Evolutionary conservation across 1,140 invertebrate species (phyloP).

Genomic region (Ridgeia piscesae): DNA sequence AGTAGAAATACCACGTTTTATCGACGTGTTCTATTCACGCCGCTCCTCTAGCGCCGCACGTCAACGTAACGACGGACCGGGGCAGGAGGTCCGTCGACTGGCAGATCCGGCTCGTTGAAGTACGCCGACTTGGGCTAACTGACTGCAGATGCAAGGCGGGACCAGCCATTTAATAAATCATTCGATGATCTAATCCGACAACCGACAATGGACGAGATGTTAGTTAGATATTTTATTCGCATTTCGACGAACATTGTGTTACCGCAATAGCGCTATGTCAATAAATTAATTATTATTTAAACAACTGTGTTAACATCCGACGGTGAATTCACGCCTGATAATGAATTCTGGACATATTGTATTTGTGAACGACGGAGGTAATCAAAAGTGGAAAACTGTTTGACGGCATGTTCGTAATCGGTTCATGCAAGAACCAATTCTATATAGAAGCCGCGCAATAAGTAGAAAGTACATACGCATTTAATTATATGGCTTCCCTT

Average conservation of each 20-base stretch:
- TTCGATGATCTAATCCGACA: neutral
- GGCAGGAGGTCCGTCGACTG: neutral
- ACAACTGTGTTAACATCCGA: neutral
- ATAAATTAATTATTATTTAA: neutral
- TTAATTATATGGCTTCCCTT: too few species aligned
- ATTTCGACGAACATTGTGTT: neutral
- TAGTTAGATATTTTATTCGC: neutral
- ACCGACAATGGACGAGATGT: neutral
- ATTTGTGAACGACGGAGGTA: neutral
- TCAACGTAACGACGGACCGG: neutral
- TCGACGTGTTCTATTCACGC: neutral
- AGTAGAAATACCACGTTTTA: neutral
- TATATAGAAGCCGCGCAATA: too few species aligned
- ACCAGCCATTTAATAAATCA: neutral
- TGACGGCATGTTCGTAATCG: too few species aligned
- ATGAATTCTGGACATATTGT: neutral
- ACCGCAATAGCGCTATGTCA: neutral
- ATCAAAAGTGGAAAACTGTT: neutral
- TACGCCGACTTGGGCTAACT: neutral
- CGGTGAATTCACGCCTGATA: neutral
- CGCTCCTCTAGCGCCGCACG: neutral
- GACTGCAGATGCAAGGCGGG: neutral
- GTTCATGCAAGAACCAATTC: neutral
- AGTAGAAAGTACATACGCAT: neutral
- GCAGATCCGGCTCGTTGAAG: neutral